Conservation (phyloP, 2,888 invertebrate species). For the Drosophila ezoana region DNA sequence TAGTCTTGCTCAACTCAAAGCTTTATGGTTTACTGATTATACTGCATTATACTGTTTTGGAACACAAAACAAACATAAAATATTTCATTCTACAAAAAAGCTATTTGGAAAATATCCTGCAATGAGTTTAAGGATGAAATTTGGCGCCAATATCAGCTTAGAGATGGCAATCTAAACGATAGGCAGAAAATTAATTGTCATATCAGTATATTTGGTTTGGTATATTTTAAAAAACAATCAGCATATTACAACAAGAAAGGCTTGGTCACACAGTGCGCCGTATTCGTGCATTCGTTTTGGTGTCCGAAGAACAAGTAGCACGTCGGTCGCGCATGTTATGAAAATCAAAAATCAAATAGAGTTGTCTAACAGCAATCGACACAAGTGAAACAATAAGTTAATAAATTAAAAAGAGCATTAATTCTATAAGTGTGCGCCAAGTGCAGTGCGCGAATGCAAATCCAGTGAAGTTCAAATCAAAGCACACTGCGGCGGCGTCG, state of each 20-base stretch:
- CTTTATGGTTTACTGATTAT: neutral
- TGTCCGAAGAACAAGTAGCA: conserved; percentile 34
- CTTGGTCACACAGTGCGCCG: conserved; percentile 43
- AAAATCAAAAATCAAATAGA: conserved; percentile 34
- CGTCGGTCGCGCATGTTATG: conserved; percentile 50
- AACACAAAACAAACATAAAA: too few relatives aligned
- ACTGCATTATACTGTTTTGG: neutral
- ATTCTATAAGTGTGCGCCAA: conserved; percentile 23
- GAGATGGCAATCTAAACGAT: conserved; percentile 19
- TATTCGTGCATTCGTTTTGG: conserved; percentile 47
- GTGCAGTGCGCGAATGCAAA: conserved; percentile 25
- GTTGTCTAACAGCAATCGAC: conserved; percentile 32
- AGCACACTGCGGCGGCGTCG: conserved; percentile 65
- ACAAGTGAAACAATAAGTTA: conserved; percentile 36
- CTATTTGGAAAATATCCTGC: too few relatives aligned
- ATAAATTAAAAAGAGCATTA: conserved; percentile 11
- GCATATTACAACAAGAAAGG: conserved; percentile 8
- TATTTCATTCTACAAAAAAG: too few relatives aligned
- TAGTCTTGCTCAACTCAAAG: neutral
- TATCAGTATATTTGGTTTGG: neutral
- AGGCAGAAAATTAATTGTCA: neutral
- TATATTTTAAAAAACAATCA: conserved; percentile 2
- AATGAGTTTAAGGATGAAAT: neutral
- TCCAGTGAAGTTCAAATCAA: conserved; percentile 61
- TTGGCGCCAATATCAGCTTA: neutral